Base-by-base conservation (phyloP, 2,888 invertebrate species). In the Sesia bembeciformis region DNA sequence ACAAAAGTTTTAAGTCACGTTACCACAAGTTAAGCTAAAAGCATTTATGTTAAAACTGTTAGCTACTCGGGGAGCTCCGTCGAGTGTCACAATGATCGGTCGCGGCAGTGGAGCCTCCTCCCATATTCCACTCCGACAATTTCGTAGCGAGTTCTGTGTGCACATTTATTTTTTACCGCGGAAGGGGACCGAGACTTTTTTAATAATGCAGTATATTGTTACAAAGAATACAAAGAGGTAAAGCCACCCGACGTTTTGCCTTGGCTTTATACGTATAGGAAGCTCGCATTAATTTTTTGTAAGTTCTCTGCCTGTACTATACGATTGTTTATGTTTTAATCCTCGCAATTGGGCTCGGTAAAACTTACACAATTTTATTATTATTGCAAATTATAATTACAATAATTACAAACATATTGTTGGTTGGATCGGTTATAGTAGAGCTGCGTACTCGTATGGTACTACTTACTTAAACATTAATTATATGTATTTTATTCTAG, bases 201-300 rank as follows among this genome's bases (percentile, higher is more conserved):
- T 81, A 82, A 85, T 85, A 85, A 87, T 85, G 75, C 77, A 85
- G 76, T 74, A 74, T 78, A 78, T 78, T 76, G 81, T 82, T 76
- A 84, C 81, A 80, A 81, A 80, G 82, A 80, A 76, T 72, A 79
- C 81, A 79, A 78, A 81, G 81, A 73, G 72, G 68, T 67, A 67
- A 43, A 68, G 71, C 43, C 43, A 8, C 6, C n/a, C 46, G n/a
- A 46, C 46, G 23, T 23, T 46, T 4, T 3, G 46, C 46, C 46
- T 5, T 23, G 46, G n/a, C 2, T 23, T 1, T 23, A 23, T 23
- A 23, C 23, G 23, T 23, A 23, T 23, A 23, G 23, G 23, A 23
- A 23, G 23, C 23, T 23, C 23, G 23, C 23, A 23, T 23, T 23
- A 23, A 23, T 23, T 23, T 23, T 23, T 23, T 23, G 23, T 23